Conservation (phyloP, 1,140 invertebrate genomes). For the Mizuhopecten yessoensis region DNA sequence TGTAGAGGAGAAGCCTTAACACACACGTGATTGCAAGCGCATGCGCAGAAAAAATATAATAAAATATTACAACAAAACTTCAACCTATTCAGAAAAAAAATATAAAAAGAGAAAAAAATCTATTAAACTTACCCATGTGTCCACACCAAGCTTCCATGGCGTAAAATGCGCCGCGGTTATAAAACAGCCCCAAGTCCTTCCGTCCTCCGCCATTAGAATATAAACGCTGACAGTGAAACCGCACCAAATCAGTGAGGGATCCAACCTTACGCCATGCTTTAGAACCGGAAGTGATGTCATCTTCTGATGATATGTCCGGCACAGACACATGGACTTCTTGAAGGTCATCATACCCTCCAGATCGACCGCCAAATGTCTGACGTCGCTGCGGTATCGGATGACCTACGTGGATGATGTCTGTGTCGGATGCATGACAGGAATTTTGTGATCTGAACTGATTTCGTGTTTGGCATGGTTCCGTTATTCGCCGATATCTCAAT, state of each 20-base stretch:
- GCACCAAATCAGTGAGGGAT: constrained; percentile 42
- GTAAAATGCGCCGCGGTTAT: constrained; percentile 63
- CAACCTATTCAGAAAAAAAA: too few species aligned
- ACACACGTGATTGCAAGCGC: too few species aligned
- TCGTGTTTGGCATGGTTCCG: too few species aligned
- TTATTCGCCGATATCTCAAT: neutral
- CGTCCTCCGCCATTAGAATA: constrained; percentile 53
- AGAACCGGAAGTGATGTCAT: neutral
- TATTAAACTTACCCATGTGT: constrained; percentile 69
- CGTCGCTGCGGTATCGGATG: neutral
- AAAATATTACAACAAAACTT: too few species aligned
- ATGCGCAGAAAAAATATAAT: too few species aligned
- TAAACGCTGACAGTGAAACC: constrained; percentile 61
- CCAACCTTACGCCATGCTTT: constrained; percentile 60
- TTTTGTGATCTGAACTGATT: neutral
- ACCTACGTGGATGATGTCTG: neutral
- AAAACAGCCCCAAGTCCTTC: constrained; percentile 65
- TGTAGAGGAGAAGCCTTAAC: too few species aligned
- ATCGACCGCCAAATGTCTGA: neutral
- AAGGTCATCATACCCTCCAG: neutral
- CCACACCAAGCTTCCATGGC: constrained; percentile 69
- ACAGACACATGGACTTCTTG: neutral
- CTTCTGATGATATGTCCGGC: neutral
- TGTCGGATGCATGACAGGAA: neutral
- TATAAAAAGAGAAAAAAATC: too few species aligned